These are phyloP conservation scores for Zaprionus vittiger DNA, from an alignment of 1,140 invertebrate genomes.

Conservation along the genomic window DNA sequence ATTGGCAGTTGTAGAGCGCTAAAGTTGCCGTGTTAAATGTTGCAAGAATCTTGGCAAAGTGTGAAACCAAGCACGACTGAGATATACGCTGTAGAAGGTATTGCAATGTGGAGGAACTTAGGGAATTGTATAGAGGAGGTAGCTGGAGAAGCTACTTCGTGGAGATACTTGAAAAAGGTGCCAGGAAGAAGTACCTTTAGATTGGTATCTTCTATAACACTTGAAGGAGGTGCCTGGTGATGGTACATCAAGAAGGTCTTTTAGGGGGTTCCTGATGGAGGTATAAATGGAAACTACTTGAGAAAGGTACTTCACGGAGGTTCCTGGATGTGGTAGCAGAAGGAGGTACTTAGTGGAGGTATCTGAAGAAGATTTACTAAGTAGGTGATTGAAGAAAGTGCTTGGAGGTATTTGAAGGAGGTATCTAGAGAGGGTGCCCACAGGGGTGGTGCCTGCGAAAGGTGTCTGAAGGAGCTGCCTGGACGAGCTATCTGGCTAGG, in stretches of 20 bases:
- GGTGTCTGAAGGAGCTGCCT: too few relatives aligned
- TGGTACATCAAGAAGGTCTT: too few relatives aligned
- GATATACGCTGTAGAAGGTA: slow-evolving; percentile 1
- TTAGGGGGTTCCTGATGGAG: too few relatives aligned
- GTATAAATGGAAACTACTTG: too few relatives aligned
- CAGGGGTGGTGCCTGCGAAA: too few relatives aligned
- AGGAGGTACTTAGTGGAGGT: neutral
- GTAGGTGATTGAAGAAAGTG: too few relatives aligned
- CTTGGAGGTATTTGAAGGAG: too few relatives aligned
- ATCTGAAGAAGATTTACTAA: neutral
- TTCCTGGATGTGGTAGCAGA: neutral
- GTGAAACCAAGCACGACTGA: neutral
- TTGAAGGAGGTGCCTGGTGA: neutral
- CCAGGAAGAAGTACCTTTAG: neutral
- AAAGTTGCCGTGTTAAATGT: slow-evolving; percentile 41
- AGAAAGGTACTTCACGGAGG: too few relatives aligned
- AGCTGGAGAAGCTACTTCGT: neutral
- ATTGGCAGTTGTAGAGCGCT: slow-evolving; percentile 39
- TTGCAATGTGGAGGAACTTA: neutral
- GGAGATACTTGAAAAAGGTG: neutral
- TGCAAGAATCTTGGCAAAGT: slow-evolving; percentile 59
- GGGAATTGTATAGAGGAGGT: neutral
- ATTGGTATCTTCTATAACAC: neutral
- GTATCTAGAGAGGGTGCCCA: too few relatives aligned
- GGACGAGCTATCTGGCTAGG: too few relatives aligned